phyloP scores from a whole-genome alignment of 2,888 invertebrate genomes.

The Capitulum mitella region DNA sequence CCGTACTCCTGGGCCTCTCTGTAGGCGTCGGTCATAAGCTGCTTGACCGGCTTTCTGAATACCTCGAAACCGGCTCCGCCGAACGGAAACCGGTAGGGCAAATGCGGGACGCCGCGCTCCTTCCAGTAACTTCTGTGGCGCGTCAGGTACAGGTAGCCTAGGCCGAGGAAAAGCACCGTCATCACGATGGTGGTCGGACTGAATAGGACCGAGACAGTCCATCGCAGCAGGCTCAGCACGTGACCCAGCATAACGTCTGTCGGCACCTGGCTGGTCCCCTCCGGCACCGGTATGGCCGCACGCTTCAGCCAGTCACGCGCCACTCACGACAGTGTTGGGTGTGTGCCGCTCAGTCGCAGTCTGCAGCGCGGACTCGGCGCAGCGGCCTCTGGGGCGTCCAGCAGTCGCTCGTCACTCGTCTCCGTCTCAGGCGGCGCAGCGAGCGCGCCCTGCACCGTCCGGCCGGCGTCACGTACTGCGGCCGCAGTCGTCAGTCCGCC shows the following conservation, averaged over 20 bases:
- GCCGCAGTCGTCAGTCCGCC: no score
- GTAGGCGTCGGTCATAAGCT: background rate
- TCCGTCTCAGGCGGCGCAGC: no score
- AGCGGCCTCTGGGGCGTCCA: no score
- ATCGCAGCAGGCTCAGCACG: background rate
- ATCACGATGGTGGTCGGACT: background rate
- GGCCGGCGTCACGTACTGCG: no score
- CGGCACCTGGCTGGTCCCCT: no score
- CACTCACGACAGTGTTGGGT: no score
- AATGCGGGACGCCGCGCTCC: background rate
- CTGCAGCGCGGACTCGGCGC: no score
- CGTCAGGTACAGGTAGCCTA: background rate
- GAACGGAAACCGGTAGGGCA: background rate
- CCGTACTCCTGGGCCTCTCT: background rate
- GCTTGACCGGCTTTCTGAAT: background rate
- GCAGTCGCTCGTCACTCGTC: no score
- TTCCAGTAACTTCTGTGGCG: background rate
- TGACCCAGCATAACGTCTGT: background rate
- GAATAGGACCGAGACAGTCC: background rate
- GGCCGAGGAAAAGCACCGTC: background rate
- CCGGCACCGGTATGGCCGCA: no score
- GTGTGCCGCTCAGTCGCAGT: no score
- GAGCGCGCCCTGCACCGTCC: no score
- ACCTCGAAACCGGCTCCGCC: background rate
- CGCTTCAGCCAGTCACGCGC: no score